phyloP scores from a whole-genome alignment of 2,113 vertebrate genomes.

The Psephotus haematonotus region DNA sequence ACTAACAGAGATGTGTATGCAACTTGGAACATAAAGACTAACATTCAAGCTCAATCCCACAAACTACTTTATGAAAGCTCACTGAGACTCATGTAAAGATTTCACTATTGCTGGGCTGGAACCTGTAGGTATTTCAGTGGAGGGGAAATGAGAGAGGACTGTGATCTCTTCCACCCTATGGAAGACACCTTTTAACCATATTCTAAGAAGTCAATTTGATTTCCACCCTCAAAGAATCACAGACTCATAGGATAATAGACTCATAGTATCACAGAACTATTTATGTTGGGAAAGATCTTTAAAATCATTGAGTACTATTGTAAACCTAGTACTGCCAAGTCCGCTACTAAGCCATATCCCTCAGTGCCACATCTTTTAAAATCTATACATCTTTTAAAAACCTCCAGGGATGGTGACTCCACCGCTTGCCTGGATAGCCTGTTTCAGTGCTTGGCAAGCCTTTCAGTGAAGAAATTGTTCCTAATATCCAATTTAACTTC shows the following conservation, averaged over 20 bases:
- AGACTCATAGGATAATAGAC: neutral
- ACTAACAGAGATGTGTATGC: neutral
- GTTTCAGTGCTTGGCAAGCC: neutral
- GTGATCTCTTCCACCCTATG: neutral
- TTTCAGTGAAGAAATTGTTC: neutral
- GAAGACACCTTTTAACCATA: neutral
- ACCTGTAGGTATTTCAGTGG: neutral
- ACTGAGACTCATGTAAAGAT: neutral
- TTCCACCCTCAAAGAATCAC: neutral
- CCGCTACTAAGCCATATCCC: too few species aligned
- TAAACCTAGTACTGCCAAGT: neutral
- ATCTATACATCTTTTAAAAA: fast-evolving
- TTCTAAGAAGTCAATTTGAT: neutral
- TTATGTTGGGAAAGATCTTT: neutral
- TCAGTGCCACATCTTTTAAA: neutral
- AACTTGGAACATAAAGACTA: neutral
- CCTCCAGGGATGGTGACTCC: neutral
- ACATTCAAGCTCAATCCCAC: neutral
- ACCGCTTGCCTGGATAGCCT: neutral
- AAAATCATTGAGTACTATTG: neutral
- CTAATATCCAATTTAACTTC: neutral
- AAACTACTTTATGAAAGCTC: neutral
- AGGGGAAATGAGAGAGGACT: neutral
- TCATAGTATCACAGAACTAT: neutral
- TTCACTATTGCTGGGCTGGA: neutral